A percentile compares a stretch with the other conserved stretches of the same genome.
Evolutionary conservation across 2,113 vertebrate genomes (phyloP).

Genomic region (Ceyx cyanopectus): DNA sequence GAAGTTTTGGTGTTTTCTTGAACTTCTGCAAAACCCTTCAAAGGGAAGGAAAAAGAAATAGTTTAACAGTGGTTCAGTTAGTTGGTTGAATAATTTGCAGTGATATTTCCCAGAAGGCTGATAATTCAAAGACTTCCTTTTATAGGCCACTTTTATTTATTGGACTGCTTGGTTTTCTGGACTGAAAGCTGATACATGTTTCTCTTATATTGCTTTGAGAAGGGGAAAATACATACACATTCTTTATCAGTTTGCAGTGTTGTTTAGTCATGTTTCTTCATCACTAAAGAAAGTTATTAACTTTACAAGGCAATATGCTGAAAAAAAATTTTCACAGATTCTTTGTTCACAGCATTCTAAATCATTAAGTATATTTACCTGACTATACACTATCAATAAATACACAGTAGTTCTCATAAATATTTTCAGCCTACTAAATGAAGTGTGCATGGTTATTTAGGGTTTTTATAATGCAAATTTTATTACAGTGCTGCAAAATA

Average conservation of each 20-base stretch:
- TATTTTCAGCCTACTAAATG: neutral
- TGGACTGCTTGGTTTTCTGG: neutral
- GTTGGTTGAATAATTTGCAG: slow-evolving; percentile 1
- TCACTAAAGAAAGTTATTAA: neutral
- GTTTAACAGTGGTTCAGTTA: slow-evolving; percentile 62
- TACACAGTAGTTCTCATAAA: neutral
- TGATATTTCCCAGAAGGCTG: slow-evolving; percentile 18
- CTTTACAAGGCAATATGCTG: neutral
- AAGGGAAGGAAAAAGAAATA: slow-evolving; percentile 44
- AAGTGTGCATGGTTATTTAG: neutral
- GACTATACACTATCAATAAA: neutral
- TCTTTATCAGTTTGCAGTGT: neutral
- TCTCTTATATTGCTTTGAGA: neutral
- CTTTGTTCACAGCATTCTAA: neutral
- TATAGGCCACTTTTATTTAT: neutral
- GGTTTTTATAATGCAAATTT: neutral
- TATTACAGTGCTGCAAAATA: neutral
- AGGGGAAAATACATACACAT: neutral
- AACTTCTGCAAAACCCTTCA: slow-evolving; percentile 39
- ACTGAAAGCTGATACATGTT: neutral
- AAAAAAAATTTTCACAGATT: neutral
- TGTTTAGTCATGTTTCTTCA: neutral
- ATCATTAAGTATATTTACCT: neutral
- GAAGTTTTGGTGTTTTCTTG: slow-evolving; percentile 63
- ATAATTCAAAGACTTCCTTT: slow-evolving; percentile 5